phyloP scores from a whole-genome alignment of 2,888 invertebrate genomes.

The Notocelia uddmanniana region DNA sequence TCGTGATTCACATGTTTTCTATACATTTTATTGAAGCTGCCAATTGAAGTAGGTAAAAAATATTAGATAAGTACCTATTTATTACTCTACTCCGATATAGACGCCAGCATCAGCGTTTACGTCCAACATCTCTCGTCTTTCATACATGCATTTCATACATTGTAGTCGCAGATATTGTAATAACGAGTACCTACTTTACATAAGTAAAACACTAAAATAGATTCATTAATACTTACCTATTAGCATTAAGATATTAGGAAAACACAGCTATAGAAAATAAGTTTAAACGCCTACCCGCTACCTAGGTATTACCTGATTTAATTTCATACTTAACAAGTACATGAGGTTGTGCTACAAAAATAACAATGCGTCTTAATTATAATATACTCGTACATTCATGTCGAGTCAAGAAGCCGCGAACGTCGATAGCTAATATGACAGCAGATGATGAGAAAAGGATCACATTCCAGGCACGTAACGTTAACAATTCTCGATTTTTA shows the following conservation, averaged over 20 bases:
- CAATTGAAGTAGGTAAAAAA: neutral
- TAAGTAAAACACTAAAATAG: no score
- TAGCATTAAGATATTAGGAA: no score
- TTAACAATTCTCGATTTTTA: constrained; percentile 36
- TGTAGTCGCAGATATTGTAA: no score
- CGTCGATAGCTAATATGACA: constrained; percentile 21
- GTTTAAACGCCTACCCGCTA: no score
- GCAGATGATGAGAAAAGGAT: constrained; percentile 32
- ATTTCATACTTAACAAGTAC: no score
- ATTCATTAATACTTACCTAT: no score
- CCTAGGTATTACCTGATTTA: no score
- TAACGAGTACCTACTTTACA: no score
- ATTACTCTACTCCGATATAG: neutral
- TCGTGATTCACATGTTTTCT: neutral
- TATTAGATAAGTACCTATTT: neutral
- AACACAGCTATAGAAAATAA: no score
- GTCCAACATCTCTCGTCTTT: no score
- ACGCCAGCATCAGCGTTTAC: no score
- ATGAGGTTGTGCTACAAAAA: neutral
- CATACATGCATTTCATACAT: no score
- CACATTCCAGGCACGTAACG: constrained; percentile 35
- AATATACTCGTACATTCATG: neutral
- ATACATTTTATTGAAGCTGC: neutral
- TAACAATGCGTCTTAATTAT: neutral
- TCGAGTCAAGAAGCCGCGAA: neutral